Base-by-base conservation (phyloP, 2,888 invertebrate species). In the Lapara coniferarum region DNA sequence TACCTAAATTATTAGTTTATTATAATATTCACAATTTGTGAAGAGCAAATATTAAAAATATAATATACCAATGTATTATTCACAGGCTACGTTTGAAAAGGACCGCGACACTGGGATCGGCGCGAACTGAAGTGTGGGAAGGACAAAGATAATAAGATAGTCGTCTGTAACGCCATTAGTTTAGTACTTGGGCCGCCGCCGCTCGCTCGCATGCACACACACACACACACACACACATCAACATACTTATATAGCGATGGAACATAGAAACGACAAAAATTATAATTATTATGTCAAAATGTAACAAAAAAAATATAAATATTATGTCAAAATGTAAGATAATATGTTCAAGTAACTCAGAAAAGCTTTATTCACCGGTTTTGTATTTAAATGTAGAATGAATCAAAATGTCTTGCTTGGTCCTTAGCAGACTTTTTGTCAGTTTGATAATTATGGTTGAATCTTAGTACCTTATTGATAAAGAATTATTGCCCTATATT, bases 111-210 rank as follows among this genome's bases (percentile, higher is more conserved):
- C 75, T 76, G 75, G 74, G 75, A 73, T 76, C 70, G 76, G 76
- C 78, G 75, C 77, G 77, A 78, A 66, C 19, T 71, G 77, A 75
- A 76, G 79, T 76, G 76, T 71, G 79, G 71, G 78, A 75, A 77
- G 78, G 81, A 81, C 78, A 75, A 76, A 80, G 75, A 80, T 80
- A 78, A 74, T 77, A 79, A 77, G 73, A 82, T 81, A 87, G 87
- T 85, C 86, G 86, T 82, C 83, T 85, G 78, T 84, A 83, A 84
- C 85, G 89, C 88, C 88, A 86, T 84, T 91, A 90, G 87, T 81
- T 80, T 89, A 86, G 85, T 88, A 86, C 82, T 81, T 76, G 81
- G 82, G 82, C 83, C 83, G 81, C 80, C 78, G 81, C 70, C 63
- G 66, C 70, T 66, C 46, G 55, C 53, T 52, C 58, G 37, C 37